Evolutionary conservation across 2,888 invertebrate species (phyloP).

Genomic region (Xestobium rufovillosum): DNA sequence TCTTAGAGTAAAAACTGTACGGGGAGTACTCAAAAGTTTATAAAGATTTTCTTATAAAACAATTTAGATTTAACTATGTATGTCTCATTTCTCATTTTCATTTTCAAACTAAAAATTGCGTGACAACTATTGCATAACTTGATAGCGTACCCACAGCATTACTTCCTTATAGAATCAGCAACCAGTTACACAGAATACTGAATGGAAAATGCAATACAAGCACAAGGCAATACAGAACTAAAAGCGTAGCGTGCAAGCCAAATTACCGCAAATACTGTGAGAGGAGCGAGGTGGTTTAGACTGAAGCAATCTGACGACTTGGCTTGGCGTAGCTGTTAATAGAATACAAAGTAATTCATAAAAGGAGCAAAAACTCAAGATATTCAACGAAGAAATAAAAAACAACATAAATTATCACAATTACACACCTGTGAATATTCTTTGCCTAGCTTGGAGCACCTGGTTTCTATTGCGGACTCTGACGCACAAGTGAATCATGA

Average conservation of each 20-base stretch:
- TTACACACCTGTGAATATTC: constrained; percentile 73
- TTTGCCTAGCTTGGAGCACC: constrained; percentile 65
- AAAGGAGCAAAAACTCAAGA: constrained; percentile 12
- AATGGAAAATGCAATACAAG: too few relatives aligned
- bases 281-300: constrained; percentile 41
- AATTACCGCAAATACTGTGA: constrained; percentile 42
- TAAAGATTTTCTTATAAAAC: too few relatives aligned
- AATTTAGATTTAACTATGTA: too few relatives aligned
- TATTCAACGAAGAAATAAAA: constrained; percentile 13
- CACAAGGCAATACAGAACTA: too few relatives aligned
- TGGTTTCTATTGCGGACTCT: constrained; percentile 74
- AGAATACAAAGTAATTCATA: constrained; percentile 22
- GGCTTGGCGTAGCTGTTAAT: constrained; percentile 42
- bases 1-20: too few relatives aligned
- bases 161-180: too few relatives aligned
- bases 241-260: constrained; percentile 34
- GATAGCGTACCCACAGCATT: too few relatives aligned
- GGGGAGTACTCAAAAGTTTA: too few relatives aligned
- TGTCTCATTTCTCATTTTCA: too few relatives aligned
- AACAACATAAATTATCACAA: constrained; percentile 10
- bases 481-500: constrained; percentile 91
- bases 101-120: too few relatives aligned
- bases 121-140: too few relatives aligned
- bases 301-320: constrained; percentile 42
- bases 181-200: too few relatives aligned